Evolutionary conservation across 2,113 vertebrate species (phyloP).

Genomic region (Clinocottus analis): DNA sequence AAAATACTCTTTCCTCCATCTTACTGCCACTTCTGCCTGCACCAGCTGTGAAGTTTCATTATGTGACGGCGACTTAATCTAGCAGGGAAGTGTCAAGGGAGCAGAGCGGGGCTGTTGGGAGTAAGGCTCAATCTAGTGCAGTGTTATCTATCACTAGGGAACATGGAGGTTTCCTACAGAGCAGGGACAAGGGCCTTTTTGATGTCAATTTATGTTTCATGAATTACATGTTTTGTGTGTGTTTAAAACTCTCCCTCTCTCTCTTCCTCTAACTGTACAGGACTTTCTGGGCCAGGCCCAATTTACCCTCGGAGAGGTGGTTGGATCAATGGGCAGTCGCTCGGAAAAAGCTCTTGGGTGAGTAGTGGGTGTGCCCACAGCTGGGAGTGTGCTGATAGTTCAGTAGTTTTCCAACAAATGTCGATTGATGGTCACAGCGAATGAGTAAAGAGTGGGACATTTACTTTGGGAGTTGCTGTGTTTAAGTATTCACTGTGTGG

Average conservation of each 20-base stretch:
- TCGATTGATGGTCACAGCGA: slow-evolving; percentile 1
- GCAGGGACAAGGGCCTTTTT: neutral
- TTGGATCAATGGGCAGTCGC: slow-evolving; percentile 94
- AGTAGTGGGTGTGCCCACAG: slow-evolving; percentile 73
- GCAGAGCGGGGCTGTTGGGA: slow-evolving; percentile 37
- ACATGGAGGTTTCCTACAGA: slow-evolving; percentile 12
- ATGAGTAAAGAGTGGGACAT: neutral
- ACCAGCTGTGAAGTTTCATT: slow-evolving; percentile 37
- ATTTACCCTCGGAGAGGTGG: slow-evolving; percentile 95
- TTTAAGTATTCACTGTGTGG: neutral
- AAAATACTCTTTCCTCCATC: neutral
- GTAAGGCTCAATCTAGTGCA: slow-evolving; percentile 44
- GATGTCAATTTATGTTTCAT: neutral
- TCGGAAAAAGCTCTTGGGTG: slow-evolving; percentile 93
- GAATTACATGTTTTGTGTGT: neutral
- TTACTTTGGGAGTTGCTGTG: neutral
- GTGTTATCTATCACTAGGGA: slow-evolving; percentile 41
- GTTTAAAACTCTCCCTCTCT: neutral
- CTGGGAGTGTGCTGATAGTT: neutral
- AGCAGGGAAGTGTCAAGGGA: slow-evolving; percentile 26
- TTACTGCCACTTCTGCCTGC: slow-evolving; percentile 13
- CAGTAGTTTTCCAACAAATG: neutral
- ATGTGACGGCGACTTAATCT: slow-evolving; percentile 48
- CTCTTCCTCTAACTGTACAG: slow-evolving; percentile 76
- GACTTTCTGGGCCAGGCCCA: slow-evolving; percentile 96